Conservation (phyloP, 2,113 vertebrate species). For the Anthoscopus minutus region DNA sequence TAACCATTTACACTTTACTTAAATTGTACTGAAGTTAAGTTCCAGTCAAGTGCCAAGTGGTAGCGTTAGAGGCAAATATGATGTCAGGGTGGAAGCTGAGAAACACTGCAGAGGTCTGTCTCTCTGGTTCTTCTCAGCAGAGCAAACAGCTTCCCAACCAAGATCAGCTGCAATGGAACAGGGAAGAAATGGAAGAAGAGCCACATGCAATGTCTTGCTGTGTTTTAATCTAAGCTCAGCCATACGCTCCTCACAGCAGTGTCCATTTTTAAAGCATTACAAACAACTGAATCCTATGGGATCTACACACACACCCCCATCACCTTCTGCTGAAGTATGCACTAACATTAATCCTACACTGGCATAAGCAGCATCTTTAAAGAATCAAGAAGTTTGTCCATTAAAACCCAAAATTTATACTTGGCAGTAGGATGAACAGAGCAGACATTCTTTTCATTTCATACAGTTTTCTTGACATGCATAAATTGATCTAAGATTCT, state of each 20-base stretch:
- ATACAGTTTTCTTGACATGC: not conserved
- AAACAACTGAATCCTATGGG: not conserved
- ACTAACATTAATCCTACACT: not conserved
- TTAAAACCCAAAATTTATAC: not conserved
- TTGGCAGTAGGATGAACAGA: not conserved
- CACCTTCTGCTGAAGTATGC: not conserved
- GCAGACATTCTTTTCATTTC: not conserved
- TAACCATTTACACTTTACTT: not conserved
- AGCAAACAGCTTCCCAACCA: not conserved
- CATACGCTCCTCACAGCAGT: not conserved
- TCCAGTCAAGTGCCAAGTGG: not conserved
- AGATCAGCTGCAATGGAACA: not conserved
- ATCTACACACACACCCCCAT: fast-evolving
- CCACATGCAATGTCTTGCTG: not conserved
- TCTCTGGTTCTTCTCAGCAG: not conserved
- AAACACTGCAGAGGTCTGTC: not conserved
- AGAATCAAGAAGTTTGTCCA: not conserved
- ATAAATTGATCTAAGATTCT: not conserved
- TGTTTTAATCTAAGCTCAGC: not conserved
- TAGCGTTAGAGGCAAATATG: not conserved
- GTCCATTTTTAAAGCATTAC: not conserved
- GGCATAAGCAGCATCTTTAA: not conserved
- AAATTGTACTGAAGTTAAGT: not conserved
- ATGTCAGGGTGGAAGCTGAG: not conserved
- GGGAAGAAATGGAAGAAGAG: not conserved